These are phyloP conservation scores for Amphibalanus amphitrite DNA, from an alignment of 1,140 invertebrate genomes.

Conservation along the genomic window DNA sequence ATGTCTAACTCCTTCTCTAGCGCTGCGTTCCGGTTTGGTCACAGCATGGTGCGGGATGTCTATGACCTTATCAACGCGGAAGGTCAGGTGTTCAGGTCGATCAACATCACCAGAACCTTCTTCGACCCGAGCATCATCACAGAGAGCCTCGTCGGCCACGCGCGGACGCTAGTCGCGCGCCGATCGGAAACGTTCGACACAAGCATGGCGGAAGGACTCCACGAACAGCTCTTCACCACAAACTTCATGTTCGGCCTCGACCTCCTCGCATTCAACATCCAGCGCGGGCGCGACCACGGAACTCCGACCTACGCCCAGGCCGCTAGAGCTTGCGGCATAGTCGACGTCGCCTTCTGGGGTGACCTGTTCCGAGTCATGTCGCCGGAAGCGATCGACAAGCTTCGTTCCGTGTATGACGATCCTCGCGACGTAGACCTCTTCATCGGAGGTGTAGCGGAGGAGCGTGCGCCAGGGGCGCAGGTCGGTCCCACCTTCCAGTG, in stretches of 20 bases:
- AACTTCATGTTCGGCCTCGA: constrained; percentile 19
- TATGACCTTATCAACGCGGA: too few relatives aligned
- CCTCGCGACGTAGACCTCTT: constrained; percentile 56
- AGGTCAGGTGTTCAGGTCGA: too few relatives aligned
- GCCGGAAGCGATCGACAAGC: constrained; percentile 13
- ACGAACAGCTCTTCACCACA: not conserved
- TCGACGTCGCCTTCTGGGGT: too few relatives aligned
- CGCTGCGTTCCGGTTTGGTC: constrained; percentile 19
- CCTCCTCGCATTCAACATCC: constrained; percentile 26
- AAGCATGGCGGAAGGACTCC: too few relatives aligned
- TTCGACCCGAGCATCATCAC: too few relatives aligned
- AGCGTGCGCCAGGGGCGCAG: constrained; percentile 38
- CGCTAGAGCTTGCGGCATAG: too few relatives aligned
- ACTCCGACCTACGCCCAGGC: constrained; percentile 33
- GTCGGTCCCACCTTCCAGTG: constrained; percentile 69
- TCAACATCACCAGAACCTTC: too few relatives aligned
- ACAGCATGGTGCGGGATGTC: constrained; percentile 24
- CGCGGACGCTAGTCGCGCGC: too few relatives aligned
- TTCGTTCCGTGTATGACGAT: constrained; percentile 11
- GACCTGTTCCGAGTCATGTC: constrained; percentile 6
- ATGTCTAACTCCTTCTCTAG: constrained; percentile 26
- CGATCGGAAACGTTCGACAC: too few relatives aligned
- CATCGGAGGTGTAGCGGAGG: constrained; percentile 57
- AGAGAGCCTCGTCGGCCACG: too few relatives aligned
- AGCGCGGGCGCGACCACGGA: constrained; percentile 42